phyloP scores from a whole-genome alignment of 2,888 invertebrate genomes.

The Dendrolimus pini region DNA sequence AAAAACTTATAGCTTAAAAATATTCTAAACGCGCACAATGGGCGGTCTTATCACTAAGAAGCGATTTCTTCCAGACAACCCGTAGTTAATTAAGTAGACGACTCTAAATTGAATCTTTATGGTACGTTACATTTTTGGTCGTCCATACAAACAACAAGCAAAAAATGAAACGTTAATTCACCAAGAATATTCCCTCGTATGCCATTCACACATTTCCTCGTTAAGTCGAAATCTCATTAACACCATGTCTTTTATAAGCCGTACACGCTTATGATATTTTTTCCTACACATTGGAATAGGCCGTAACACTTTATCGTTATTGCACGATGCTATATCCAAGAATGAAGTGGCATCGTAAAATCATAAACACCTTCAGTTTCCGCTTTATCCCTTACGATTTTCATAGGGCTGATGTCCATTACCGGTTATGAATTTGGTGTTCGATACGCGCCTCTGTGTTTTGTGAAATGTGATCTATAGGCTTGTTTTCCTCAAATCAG shows the following conservation, averaged over 20 bases:
- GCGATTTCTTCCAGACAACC: too few relatives aligned
- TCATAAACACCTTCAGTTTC: constrained; percentile 56
- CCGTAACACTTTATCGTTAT: constrained; percentile 62
- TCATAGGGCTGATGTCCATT: constrained; percentile 33
- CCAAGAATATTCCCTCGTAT: neutral
- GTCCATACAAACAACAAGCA: too few relatives aligned
- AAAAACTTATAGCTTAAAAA: too few relatives aligned
- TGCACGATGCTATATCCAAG: constrained; percentile 53
- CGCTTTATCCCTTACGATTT: constrained; percentile 50
- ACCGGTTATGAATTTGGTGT: constrained; percentile 52
- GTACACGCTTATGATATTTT: constrained; percentile 41
- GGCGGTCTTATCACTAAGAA: too few relatives aligned
- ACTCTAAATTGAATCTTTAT: too few relatives aligned
- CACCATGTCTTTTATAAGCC: constrained; percentile 31
- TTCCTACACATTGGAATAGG: constrained; percentile 35
- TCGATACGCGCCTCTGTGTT: constrained; percentile 33
- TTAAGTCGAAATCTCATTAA: constrained; percentile 51
- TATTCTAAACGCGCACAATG: too few relatives aligned
- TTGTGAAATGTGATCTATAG: too few relatives aligned
- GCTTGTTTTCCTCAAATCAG: too few relatives aligned
- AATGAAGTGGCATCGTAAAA: constrained; percentile 58
- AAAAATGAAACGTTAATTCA: too few relatives aligned
- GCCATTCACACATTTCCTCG: constrained; percentile 26
- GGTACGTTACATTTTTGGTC: too few relatives aligned
- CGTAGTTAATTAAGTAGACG: too few relatives aligned